phyloP scores from a whole-genome alignment of 2,113 vertebrate genomes.

The Pyxicephalus adspersus region DNA sequence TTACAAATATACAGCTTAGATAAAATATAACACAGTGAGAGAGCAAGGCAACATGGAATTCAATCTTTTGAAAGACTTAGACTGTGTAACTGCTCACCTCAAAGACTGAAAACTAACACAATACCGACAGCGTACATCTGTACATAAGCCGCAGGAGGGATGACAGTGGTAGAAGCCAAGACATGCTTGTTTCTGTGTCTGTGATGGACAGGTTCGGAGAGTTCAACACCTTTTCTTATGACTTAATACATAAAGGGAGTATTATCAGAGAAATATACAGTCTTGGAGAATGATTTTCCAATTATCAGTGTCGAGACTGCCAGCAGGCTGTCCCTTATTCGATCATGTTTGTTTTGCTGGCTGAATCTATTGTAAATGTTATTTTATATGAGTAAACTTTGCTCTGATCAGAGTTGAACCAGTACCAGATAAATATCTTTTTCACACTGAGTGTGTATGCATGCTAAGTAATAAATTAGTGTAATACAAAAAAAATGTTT shows the following conservation, averaged over 20 bases:
- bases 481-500: no score
- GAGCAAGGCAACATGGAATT: conserved; percentile 45
- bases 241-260: conserved; percentile 4
- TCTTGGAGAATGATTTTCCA: neutral
- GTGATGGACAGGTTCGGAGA: neutral
- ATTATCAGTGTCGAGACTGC: neutral
- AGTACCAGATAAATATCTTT: no score
- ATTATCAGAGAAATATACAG: neutral
- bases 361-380: no score
- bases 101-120: conserved; percentile 47
- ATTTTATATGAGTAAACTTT: no score
- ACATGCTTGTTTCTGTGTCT: conserved; percentile 14
- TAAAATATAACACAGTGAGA: conserved; percentile 60
- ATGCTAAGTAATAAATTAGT: no score
- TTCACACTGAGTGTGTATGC: no score
- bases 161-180: conserved; percentile 9
- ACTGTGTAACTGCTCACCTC: conserved; percentile 51
- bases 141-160: conserved; percentile 15
- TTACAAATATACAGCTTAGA: conserved; percentile 66
- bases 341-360: no score
- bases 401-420: no score
- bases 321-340: neutral
- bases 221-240: neutral
- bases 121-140: conserved; percentile 36
- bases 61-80: conserved; percentile 50